A percentile compares a stretch with the other conserved stretches of the same genome.
These are phyloP conservation scores for Troides oblongomaculatus DNA, from an alignment of 2,888 invertebrate species.

Conservation along the genomic window DNA sequence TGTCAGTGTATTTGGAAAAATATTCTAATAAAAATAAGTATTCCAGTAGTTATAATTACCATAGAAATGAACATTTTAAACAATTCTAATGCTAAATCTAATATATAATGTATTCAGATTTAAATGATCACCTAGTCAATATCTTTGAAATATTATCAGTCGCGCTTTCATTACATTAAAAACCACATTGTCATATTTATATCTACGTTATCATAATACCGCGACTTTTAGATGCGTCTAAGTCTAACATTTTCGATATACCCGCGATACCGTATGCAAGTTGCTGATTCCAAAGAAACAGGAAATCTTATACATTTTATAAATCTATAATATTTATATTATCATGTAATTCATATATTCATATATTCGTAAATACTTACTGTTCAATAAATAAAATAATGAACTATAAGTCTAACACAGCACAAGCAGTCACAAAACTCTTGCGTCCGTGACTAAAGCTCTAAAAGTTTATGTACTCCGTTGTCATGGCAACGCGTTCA, in stretches of 20 bases:
- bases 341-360: no score
- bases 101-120: no score
- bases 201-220: not conserved
- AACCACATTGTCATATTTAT: not conserved
- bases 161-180: not conserved
- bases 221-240: not conserved
- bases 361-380: slow-evolving; percentile 18
- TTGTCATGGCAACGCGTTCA: slow-evolving; percentile 71
- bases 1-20: no score
- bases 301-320: slow-evolving; percentile 11
- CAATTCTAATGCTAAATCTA: no score
- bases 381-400: slow-evolving; percentile 11
- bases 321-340: slow-evolving; percentile 26
- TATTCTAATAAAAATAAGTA: no score
- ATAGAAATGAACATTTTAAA: no score
- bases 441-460: slow-evolving; percentile 33
- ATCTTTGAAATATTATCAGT: no score
- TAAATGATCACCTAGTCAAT: no score
- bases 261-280: not conserved
- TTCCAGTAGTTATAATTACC: no score
- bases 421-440: slow-evolving; percentile 34
- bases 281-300: not conserved
- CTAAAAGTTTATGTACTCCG: slow-evolving; percentile 62
- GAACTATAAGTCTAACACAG: slow-evolving; percentile 24
- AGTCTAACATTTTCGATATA: not conserved